Base-by-base conservation (phyloP, 2,797 vertebrate genomes). In the Kryptolebias ocellatus region DNA sequence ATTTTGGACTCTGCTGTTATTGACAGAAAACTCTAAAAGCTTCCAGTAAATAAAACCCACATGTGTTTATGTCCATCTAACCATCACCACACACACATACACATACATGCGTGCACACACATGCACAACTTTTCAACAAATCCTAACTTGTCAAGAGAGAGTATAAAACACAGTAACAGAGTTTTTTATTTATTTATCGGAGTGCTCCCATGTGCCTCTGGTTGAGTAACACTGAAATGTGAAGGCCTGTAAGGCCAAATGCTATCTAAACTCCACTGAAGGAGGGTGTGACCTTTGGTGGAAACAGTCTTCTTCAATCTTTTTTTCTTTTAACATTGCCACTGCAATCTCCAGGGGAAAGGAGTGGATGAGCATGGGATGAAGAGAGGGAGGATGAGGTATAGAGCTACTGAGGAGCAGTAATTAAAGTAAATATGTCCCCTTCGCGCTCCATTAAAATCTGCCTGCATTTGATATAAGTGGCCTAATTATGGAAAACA, bases 361-460 rank as follows among this genome's bases (percentile, higher is more conserved):
- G 66, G 18, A 78, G 70, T 9, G 61, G 60, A 76, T 67, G 66
- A 73, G 65, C 64, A 49, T 60, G 56, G 58, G 81, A 59, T 20
- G 50, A 58, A 17, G 72, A 2, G 16, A 55, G 52, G 49, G 42
- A 63, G 73, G 76, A 79, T 70, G 81, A 83, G 71, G 58, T 74
- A 72, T 53, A 65, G 71, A 80, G 81, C 83, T 81, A 80, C 79
- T 16, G 64, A 81, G 84, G 20, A 80, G 74, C 57, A 42, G 67
- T 81, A 85, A 90, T 90, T 91, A 87, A 88, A 89, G 84, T 88
- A 86, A 90, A 90, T 87, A 88, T 84, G 85, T 87, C 83, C 83
- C 82, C 77, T 88, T 77, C 78, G 79, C 51, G 65, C 79, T 83
- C 84, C 82, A 87, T 87, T 86, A 87, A 72, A 78, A 86, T 76